Evolutionary conservation across 1,140 invertebrate genomes (phyloP), one percentile per base, ranked within the genome.

Genomic region (Lasioglossum baleicum): DNA sequence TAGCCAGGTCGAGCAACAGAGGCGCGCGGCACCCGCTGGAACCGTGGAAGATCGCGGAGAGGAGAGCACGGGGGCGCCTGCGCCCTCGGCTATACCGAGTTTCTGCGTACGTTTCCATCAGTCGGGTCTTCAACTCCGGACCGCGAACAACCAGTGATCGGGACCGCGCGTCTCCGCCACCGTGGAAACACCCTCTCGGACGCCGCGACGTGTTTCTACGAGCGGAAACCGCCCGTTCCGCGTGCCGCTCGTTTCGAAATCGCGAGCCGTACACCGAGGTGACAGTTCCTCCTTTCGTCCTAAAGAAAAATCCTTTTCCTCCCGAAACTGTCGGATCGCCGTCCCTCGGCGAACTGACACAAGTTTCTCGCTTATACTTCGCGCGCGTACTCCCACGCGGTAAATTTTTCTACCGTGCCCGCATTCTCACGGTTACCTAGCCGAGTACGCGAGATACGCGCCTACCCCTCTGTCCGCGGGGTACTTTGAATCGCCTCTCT

Each of bases 91-190:
- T 85, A 64, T 79, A 75, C 75, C 85, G 84, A 85, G 88, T 90
- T 88, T 84, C 85, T 83, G 87, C 86, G 87, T 85, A 83, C 86
- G 89, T 88, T 90, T 91, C 85, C 87, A 85, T 80, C 89, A 92
- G 91, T 92, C 90, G 91, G 89, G 87, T 88, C 87, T 90, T 90
- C 88, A 92, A 90, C 91, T 89, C 90, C 89, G 91, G 86, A 89
- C 88, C 90, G 91, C 86, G 89, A 86, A 85, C 88, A 87, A 90
- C 88, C 87, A 88, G 71, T 79, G 74, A 82, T 81, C 77, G 74
- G 81, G 66, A 56, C 68, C 88, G 84, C 81, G 83, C 72, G 53
- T 63, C 65, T 80, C 66, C 48, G 31, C 64, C 79, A 60, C 75
- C 70, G 75, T 58, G 77, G 79, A 58, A 75, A 71, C 85, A 86